Percentiles rank a stretch among this genome's conserved stretches.
Evolutionary conservation across 2,888 invertebrate genomes (phyloP).

Genomic region (Oeneis ivallda): DNA sequence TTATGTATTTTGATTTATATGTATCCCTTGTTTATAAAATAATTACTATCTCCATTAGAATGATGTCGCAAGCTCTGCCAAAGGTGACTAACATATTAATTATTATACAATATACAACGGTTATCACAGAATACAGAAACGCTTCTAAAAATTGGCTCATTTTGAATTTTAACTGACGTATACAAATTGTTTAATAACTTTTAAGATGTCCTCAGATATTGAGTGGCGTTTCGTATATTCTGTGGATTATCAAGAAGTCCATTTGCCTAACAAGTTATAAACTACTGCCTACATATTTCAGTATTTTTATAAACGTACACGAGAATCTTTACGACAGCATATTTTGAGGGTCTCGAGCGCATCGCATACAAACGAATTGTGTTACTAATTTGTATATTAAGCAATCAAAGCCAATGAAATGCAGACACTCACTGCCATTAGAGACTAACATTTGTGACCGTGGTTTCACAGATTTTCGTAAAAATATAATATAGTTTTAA

Average conservation of each 20-base stretch:
- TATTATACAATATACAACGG: too few species aligned
- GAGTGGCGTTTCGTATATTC: background rate
- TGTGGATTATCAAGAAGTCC: background rate
- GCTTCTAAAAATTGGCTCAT: background rate
- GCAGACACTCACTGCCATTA: too few species aligned
- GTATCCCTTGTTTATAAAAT: conserved; percentile 2
- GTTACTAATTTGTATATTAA: too few species aligned
- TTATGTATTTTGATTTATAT: conserved; percentile 1
- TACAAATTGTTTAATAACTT: too few species aligned
- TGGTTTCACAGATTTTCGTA: too few species aligned
- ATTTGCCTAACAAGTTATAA: background rate
- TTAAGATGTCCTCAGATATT: background rate
- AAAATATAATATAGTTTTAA: too few species aligned
- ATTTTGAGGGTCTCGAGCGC: too few species aligned
- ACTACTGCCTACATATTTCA: background rate
- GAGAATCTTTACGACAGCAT: too few species aligned
- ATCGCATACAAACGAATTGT: too few species aligned
- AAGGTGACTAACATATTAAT: conserved; percentile 7
- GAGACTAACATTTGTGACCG: too few species aligned
- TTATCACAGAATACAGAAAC: background rate
- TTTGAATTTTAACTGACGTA: background rate
- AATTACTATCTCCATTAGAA: background rate
- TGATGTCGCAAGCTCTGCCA: background rate
- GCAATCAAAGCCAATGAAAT: too few species aligned
- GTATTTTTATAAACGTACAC: too few species aligned